Conservation (phyloP, 2,113 vertebrate species). For the Mesoclemmys tuberculata region DNA sequence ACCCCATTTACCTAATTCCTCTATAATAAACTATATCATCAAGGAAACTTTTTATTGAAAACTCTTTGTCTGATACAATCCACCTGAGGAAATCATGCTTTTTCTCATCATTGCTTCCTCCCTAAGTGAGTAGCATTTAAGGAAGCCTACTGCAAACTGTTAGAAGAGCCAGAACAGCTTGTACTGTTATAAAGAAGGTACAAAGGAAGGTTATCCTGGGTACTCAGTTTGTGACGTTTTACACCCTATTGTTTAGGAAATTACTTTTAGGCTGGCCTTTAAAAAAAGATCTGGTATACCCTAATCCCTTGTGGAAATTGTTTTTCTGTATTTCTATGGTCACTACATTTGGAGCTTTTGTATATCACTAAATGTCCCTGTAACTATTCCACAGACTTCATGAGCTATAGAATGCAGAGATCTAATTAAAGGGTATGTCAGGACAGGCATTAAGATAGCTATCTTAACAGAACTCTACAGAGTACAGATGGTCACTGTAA, state of each 20-base stretch:
- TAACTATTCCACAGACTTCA: background rate
- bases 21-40: background rate
- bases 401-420: background rate
- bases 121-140: background rate
- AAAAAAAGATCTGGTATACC: background rate
- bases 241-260: background rate
- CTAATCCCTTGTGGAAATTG: background rate
- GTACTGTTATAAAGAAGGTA: background rate
- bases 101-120: background rate
- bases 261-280: background rate
- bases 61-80: background rate
- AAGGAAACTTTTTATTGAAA: background rate
- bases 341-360: background rate
- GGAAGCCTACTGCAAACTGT: background rate
- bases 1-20: background rate
- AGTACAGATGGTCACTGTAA: background rate
- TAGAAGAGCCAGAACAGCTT: background rate
- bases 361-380: background rate
- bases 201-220: background rate
- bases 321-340: background rate
- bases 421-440: background rate
- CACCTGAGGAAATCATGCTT: background rate
- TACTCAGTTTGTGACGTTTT: background rate
- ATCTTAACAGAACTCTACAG: background rate
- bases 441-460: background rate